phyloP scores from a whole-genome alignment of 2,797 vertebrate species.

The Gobionotothen gibberifrons region DNA sequence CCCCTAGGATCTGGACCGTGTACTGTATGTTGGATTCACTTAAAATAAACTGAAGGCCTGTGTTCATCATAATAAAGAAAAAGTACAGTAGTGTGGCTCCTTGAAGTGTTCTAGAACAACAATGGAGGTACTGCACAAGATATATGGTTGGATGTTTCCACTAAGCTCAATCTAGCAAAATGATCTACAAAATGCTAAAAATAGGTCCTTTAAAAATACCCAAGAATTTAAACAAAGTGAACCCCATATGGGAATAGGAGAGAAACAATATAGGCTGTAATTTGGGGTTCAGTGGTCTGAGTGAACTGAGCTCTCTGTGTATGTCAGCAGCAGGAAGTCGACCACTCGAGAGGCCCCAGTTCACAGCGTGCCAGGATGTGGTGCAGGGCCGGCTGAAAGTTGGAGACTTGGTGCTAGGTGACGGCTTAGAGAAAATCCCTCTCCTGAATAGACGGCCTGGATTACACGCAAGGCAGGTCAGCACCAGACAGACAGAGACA shows the following conservation, averaged over 20 bases:
- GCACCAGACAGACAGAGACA: slow-evolving; percentile 23
- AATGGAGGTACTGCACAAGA: neutral
- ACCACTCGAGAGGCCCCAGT: slow-evolving; percentile 54
- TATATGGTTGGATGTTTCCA: slow-evolving; percentile 11
- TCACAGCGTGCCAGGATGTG: slow-evolving; percentile 65
- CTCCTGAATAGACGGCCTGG: slow-evolving; percentile 69
- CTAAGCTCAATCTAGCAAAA: neutral
- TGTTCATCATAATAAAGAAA: neutral
- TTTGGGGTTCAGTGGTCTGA: slow-evolving; percentile 53
- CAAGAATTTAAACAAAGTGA: neutral
- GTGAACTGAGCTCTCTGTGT: slow-evolving; percentile 36
- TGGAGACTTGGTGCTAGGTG: slow-evolving; percentile 63
- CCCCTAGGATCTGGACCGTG: neutral
- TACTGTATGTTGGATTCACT: neutral
- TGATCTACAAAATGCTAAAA: slow-evolving; percentile 12
- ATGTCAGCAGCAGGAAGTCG: slow-evolving; percentile 63
- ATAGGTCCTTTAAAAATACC: neutral
- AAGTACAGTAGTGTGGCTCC: neutral
- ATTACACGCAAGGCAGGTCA: slow-evolving; percentile 66
- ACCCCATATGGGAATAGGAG: slow-evolving; percentile 7
- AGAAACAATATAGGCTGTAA: slow-evolving; percentile 44
- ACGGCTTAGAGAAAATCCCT: slow-evolving; percentile 78
- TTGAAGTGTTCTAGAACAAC: neutral
- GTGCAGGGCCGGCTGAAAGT: slow-evolving; percentile 53
- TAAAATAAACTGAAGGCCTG: neutral